These are phyloP conservation scores for Achatina immaculata DNA, from an alignment of 1,140 invertebrate genomes.

Conservation along the genomic window DNA sequence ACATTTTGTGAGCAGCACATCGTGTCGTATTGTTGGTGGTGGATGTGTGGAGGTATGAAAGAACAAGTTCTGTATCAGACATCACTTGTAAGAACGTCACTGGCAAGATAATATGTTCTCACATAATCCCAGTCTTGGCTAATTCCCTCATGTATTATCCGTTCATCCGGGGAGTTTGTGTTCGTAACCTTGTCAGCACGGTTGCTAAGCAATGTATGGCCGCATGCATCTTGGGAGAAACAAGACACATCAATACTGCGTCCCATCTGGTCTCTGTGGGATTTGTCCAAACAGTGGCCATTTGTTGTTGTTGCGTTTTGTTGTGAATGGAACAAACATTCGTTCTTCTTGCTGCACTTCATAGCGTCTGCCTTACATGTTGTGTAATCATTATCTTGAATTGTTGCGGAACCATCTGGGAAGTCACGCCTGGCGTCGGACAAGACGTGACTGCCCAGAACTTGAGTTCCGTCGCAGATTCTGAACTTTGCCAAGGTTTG, in stretches of 20 bases:
- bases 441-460: neutral
- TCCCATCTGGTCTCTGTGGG: neutral
- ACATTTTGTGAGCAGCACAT: no score
- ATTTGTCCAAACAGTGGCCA: neutral
- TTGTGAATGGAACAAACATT: neutral
- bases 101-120: neutral
- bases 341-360: neutral
- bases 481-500: neutral
- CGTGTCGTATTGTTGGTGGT: no score
- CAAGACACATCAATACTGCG: neutral
- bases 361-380: neutral
- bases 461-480: neutral
- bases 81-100: neutral
- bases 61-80: no score
- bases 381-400: neutral
- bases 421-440: neutral
- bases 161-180: neutral
- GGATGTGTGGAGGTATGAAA: no score
- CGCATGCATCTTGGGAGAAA: neutral
- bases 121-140: neutral
- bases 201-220: neutral
- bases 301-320: neutral
- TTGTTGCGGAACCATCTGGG: neutral
- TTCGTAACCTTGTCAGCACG: neutral
- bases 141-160: neutral